These are phyloP conservation scores for Loxodonta africana DNA, from an alignment of 2,113 vertebrate species.

Conservation along the genomic window DNA sequence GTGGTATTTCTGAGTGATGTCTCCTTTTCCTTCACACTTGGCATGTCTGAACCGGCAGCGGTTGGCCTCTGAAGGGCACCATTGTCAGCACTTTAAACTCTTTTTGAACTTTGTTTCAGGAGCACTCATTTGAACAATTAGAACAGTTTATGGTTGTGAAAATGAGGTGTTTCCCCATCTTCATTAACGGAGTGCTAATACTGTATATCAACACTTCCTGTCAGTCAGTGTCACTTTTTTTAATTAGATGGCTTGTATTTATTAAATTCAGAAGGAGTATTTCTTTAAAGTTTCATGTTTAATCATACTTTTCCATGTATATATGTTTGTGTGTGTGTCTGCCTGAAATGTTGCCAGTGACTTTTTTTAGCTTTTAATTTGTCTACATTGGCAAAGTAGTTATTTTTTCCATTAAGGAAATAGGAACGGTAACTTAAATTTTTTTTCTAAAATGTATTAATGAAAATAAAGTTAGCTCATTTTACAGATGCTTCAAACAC, in stretches of 20 bases:
- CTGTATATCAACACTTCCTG: constrained; percentile 5
- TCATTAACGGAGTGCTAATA: constrained; percentile 43
- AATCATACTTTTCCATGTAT: background rate
- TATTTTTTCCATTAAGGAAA: background rate
- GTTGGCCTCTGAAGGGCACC: background rate
- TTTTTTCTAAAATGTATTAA: background rate
- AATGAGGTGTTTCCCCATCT: constrained; percentile 28
- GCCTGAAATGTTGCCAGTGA: background rate
- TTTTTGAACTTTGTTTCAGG: constrained; percentile 44
- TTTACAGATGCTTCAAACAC: background rate
- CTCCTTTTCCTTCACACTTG: constrained; percentile 25
- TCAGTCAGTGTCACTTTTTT: background rate
- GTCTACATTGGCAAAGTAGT: background rate
- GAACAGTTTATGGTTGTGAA: constrained; percentile 35
- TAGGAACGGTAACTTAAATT: background rate
- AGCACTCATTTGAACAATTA: constrained; percentile 14
- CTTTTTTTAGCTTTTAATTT: constrained; percentile 37
- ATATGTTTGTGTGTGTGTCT: background rate
- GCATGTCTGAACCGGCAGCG: background rate
- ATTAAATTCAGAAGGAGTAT: background rate
- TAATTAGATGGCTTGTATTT: background rate
- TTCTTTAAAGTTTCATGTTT: constrained; percentile 31
- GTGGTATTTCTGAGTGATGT: constrained; percentile 35
- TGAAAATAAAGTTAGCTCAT: constrained; percentile 35
- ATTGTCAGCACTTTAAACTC: background rate